phyloP scores from a whole-genome alignment of 2,113 vertebrate species.

The Ictidomys tridecemlineatus region DNA sequence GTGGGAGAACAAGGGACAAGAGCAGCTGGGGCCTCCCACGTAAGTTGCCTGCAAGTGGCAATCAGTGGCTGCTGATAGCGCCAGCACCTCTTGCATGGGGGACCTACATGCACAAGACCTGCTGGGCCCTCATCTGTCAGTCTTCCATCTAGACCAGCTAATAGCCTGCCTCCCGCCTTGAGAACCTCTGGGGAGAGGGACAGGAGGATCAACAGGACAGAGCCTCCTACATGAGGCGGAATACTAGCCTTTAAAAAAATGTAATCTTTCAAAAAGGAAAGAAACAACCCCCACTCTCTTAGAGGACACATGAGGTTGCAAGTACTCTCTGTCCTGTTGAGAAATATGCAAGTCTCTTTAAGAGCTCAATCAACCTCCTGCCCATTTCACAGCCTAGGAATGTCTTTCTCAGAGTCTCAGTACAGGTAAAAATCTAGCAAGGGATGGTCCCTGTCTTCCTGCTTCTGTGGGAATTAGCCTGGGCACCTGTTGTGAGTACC shows the following conservation, averaged over 20 bases:
- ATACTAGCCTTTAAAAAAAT: background rate
- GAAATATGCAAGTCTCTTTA: background rate
- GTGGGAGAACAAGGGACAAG: background rate
- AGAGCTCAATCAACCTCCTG: background rate
- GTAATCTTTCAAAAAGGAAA: background rate
- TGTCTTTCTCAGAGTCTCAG: background rate
- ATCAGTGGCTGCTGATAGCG: background rate
- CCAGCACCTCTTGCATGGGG: background rate
- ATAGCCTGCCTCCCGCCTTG: background rate
- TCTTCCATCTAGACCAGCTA: background rate
- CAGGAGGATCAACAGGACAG: background rate
- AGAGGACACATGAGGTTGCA: background rate
- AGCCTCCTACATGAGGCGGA: background rate
- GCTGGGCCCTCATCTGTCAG: background rate
- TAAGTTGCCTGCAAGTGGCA: background rate
- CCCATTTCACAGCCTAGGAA: background rate
- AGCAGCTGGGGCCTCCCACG: background rate
- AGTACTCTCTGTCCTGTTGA: slow-evolving; percentile 10
- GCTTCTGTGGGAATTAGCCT: background rate
- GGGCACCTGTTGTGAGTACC: background rate
- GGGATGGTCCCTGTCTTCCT: background rate
- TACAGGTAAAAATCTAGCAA: background rate
- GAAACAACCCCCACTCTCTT: background rate
- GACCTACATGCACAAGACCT: background rate
- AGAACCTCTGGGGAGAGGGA: background rate